These are phyloP conservation scores for Trochalopteron elliotii DNA, from an alignment of 2,113 vertebrate species.

Conservation along the genomic window DNA sequence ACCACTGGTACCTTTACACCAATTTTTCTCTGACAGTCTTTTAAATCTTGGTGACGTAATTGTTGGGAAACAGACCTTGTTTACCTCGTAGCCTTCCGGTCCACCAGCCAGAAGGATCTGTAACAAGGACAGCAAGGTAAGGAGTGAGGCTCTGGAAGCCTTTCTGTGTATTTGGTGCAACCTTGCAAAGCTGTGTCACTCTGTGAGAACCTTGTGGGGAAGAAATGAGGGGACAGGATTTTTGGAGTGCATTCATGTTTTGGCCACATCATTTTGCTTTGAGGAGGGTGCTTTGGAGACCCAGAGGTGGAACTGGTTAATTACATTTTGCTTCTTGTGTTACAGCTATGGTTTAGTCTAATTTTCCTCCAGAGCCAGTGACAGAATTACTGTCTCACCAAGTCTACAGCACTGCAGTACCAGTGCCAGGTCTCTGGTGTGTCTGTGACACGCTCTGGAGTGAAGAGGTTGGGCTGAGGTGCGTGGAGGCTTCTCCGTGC, in stretches of 20 bases:
- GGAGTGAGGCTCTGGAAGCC: not conserved
- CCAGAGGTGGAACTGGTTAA: not conserved
- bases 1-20: not conserved
- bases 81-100: conserved; percentile 93
- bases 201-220: not conserved
- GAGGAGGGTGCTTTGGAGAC: not conserved
- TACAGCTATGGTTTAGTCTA: not conserved
- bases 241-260: not conserved
- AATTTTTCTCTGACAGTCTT: not conserved
- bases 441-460: not conserved
- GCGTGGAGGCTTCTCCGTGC: no score
- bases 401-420: not conserved
- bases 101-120: conserved; percentile 98
- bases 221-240: not conserved
- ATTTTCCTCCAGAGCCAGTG: not conserved
- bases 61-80: conserved; percentile 97
- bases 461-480: not conserved
- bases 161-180: not conserved
- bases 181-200: not conserved
- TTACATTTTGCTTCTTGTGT: not conserved
- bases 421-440: not conserved
- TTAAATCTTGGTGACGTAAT: conserved; percentile 95
- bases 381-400: not conserved
- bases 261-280: not conserved
- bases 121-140: not conserved